Evolutionary conservation across 64 coral and sea anemone species (phyloP).

Genomic region (Dendronephthya gigantea): DNA sequence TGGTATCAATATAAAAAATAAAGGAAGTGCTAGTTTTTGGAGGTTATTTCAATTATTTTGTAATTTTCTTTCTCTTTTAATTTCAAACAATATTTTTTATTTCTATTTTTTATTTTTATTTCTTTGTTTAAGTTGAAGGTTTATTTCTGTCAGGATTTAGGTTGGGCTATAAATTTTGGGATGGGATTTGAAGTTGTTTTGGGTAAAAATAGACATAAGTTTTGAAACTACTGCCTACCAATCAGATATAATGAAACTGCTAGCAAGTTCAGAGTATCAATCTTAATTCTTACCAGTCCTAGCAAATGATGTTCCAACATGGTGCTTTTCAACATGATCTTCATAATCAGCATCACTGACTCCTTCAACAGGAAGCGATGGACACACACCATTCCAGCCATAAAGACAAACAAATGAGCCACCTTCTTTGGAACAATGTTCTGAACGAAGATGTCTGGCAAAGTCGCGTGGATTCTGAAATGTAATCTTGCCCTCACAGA

Average conservation of each 20-base stretch:
- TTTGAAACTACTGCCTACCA: neutral
- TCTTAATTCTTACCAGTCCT: constrained; percentile 35
- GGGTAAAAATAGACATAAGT: neutral
- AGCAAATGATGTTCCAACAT: constrained; percentile 25
- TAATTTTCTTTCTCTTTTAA: no score
- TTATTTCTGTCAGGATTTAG: no score
- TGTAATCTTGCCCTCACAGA: constrained; percentile 75
- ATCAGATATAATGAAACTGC: neutral
- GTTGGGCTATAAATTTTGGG: no score
- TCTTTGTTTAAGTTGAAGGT: no score
- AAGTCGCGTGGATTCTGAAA: constrained; percentile 79
- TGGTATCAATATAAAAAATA: no score
- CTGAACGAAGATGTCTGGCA: constrained; percentile 61
- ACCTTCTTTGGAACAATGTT: constrained; percentile 84
- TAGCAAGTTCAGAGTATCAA: neutral
- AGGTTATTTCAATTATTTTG: no score
- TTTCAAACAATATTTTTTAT: no score
- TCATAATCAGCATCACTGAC: constrained; percentile 96
- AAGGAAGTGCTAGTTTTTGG: no score
- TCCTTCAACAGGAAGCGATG: constrained; percentile 87
- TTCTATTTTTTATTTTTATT: no score
- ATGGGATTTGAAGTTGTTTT: no score
- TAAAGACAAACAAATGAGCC: constrained; percentile 95
- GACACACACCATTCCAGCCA: constrained; percentile 88
- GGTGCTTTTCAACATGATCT: constrained; percentile 76